These are phyloP conservation scores for Tigriopus californicus DNA, from an alignment of 2,888 invertebrate species.

Conservation along the genomic window DNA sequence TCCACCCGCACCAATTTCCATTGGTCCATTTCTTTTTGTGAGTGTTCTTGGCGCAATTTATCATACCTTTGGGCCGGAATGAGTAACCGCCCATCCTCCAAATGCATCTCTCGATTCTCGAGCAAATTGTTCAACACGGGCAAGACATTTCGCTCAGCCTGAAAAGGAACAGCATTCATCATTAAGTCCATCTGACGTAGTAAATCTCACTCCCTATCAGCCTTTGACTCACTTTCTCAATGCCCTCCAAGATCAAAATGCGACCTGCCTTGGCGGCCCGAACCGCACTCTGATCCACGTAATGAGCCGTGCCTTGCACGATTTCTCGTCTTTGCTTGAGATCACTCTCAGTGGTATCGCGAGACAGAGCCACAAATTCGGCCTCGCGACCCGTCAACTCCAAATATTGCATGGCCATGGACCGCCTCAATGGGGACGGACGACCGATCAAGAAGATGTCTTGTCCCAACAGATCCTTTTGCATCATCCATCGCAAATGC, in stretches of 20 bases:
- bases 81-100: constrained; percentile 86
- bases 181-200: too few relatives aligned
- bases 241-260: constrained; percentile 52
- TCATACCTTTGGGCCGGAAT: constrained; percentile 77
- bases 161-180: too few relatives aligned
- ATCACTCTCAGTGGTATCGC: constrained; percentile 93
- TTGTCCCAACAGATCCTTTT: constrained; percentile 77
- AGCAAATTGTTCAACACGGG: constrained; percentile 87
- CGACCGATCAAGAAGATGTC: constrained; percentile 86
- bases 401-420: constrained; percentile 66
- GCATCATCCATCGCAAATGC: constrained; percentile 86
- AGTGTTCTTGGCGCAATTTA: constrained; percentile 63
- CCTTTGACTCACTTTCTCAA: constrained; percentile 45
- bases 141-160: constrained; percentile 81
- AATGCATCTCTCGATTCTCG: constrained; percentile 94
- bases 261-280: constrained; percentile 59
- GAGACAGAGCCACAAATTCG: constrained; percentile 78
- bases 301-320: constrained; percentile 60
- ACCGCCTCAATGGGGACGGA: constrained; percentile 63
- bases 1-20: constrained; percentile 83
- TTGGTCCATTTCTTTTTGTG: constrained; percentile 50
- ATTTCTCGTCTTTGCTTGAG: constrained; percentile 89
- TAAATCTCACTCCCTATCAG: too few relatives aligned
- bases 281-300: constrained; percentile 90
- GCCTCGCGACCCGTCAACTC: constrained; percentile 73